A percentile compares a stretch with the other conserved stretches of the same genome.
Conservation (phyloP, 2,797 vertebrate species). For the Iguana delicatissima region DNA sequence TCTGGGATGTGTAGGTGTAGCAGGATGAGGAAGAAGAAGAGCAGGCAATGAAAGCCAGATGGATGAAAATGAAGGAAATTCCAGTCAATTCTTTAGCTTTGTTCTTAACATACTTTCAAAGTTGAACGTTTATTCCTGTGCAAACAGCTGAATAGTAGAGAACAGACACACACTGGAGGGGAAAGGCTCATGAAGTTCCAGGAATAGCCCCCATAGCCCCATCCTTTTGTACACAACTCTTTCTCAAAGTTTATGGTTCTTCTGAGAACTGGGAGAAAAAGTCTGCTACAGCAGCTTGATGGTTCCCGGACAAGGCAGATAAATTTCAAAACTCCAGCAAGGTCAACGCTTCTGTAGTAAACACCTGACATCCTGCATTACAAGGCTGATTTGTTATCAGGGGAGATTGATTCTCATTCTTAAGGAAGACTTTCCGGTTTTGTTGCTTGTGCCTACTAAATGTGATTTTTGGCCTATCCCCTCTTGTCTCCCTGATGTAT, state of each 20-base stretch:
- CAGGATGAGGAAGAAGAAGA: conserved; percentile 56
- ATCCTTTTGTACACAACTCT: conserved; percentile 31
- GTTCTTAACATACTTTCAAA: conserved; percentile 78
- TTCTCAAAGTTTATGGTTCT: conserved; percentile 42
- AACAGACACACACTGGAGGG: conserved; percentile 59
- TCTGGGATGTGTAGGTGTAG: conserved; percentile 54
- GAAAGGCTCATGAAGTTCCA: conserved; percentile 44
- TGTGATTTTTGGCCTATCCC: background rate
- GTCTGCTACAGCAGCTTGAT: conserved; percentile 32
- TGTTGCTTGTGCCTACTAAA: conserved; percentile 20
- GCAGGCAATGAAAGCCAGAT: conserved; percentile 81
- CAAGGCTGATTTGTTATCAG: conserved; percentile 3
- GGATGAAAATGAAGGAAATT: conserved; percentile 80
- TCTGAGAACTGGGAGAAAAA: conserved; percentile 45
- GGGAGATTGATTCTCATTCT: conserved; percentile 33
- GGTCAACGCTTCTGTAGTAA: background rate
- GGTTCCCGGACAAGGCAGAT: conserved; percentile 34
- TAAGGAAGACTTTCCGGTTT: conserved; percentile 2
- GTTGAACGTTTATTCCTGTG: conserved; percentile 74
- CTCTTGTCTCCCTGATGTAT: conserved; percentile 17
- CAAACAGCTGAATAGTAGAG: conserved; percentile 76
- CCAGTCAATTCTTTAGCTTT: conserved; percentile 78
- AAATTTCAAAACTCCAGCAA: conserved; percentile 28
- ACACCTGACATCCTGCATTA: background rate
- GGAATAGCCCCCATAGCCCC: conserved; percentile 31